Evolutionary conservation across 2,113 vertebrate genomes (phyloP).

Genomic region (Harpagus bidentatus): DNA sequence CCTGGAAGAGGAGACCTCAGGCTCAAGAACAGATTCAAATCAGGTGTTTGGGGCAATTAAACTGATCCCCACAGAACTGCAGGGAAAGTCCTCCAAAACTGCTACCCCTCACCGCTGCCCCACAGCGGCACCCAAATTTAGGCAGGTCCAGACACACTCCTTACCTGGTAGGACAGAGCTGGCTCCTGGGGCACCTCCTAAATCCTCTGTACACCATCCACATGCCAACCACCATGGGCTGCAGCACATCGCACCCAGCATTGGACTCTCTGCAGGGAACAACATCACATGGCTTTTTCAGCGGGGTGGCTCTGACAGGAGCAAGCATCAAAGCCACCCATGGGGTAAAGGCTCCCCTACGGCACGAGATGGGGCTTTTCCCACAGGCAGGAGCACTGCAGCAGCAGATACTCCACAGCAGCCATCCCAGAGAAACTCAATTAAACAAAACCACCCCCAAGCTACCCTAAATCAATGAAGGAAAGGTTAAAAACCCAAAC

Average conservation of each 20-base stretch:
- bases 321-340: background rate
- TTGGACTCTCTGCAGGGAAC: background rate
- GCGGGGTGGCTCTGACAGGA: background rate
- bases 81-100: background rate
- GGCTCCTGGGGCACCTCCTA: background rate
- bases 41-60: background rate
- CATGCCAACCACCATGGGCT: fast-evolving
- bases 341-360: background rate
- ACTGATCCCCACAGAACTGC: background rate
- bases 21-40: too few species aligned
- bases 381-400: background rate
- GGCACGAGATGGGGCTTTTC: background rate
- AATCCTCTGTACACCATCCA: background rate
- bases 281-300: background rate
- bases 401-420: background rate
- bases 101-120: background rate
- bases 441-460: background rate
- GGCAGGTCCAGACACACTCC: background rate
- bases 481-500: background rate
- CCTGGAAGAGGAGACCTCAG: background rate
- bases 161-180: background rate
- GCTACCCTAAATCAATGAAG: background rate
- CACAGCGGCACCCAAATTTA: background rate
- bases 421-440: background rate
- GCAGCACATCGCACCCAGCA: background rate